These are phyloP conservation scores for Thryonomys swinderianus DNA, from an alignment of 2,113 vertebrate species.

Conservation along the genomic window DNA sequence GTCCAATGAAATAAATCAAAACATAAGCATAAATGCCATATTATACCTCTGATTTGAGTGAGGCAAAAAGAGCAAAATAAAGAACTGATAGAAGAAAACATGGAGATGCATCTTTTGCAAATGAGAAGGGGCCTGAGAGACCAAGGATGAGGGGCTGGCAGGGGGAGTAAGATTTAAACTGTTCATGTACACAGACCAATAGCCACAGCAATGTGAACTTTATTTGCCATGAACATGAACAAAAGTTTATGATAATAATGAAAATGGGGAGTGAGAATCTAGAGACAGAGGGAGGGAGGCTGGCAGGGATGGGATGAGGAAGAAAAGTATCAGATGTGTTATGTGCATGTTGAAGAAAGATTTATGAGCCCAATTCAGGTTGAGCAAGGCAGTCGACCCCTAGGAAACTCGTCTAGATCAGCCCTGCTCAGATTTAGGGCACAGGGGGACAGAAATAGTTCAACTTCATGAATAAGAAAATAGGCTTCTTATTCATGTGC, in stretches of 20 bases:
- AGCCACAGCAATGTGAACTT: not conserved
- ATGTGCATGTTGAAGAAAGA: not conserved
- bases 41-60: not conserved
- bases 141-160: not conserved
- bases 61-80: not conserved
- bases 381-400: not conserved
- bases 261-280: not conserved
- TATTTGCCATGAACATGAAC: not conserved
- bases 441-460: not conserved
- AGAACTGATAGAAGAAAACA: not conserved
- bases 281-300: not conserved
- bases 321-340: not conserved
- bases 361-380: not conserved
- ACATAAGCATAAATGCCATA: not conserved
- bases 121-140: not conserved
- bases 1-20: not conserved
- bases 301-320: not conserved
- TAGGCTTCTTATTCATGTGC: not conserved
- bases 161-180: not conserved
- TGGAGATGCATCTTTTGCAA: not conserved
- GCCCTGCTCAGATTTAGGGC: not conserved
- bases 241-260: not conserved
- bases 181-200: not conserved
- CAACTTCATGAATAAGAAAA: not conserved
- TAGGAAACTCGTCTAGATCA: not conserved